These are phyloP conservation scores for Acanthosepion pharaonis DNA, from an alignment of 2,888 invertebrate genomes.

Conservation along the genomic window DNA sequence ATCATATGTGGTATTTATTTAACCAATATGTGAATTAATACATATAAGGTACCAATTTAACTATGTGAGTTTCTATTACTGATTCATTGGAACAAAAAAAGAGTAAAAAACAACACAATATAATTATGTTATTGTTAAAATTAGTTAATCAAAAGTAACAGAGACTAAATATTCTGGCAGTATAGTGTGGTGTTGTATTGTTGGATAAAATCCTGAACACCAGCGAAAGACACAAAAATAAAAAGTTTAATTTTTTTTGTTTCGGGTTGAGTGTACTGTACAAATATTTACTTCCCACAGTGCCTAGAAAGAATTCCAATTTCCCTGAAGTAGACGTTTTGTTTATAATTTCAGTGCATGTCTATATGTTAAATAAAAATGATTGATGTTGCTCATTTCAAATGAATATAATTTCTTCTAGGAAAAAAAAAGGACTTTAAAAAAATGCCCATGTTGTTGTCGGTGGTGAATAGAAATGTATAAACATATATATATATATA, in stretches of 20 bases:
- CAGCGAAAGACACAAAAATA: neutral
- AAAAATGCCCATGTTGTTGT: neutral
- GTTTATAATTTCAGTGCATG: constrained; percentile 33
- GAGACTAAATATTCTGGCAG: too few species aligned
- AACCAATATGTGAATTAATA: too few species aligned
- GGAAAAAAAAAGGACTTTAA: neutral
- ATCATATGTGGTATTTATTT: too few species aligned
- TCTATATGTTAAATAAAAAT: constrained; percentile 22
- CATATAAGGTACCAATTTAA: too few species aligned
- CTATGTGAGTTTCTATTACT: too few species aligned
- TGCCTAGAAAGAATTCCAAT: neutral
- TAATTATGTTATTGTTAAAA: too few species aligned
- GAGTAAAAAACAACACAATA: too few species aligned
- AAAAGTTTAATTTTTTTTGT: neutral
- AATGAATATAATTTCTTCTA: neutral
- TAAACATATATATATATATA: neutral
- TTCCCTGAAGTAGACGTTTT: neutral
- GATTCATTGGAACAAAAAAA: too few species aligned
- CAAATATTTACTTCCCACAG: neutral
- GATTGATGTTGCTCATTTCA: constrained; percentile 21
- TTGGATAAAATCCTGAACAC: too few species aligned
- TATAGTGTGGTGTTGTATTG: too few species aligned
- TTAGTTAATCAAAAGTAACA: too few species aligned
- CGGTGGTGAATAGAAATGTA: neutral
- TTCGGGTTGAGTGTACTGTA: neutral